These are phyloP conservation scores for Drosophila rubida DNA, from an alignment of 2,888 invertebrate genomes.

Conservation along the genomic window DNA sequence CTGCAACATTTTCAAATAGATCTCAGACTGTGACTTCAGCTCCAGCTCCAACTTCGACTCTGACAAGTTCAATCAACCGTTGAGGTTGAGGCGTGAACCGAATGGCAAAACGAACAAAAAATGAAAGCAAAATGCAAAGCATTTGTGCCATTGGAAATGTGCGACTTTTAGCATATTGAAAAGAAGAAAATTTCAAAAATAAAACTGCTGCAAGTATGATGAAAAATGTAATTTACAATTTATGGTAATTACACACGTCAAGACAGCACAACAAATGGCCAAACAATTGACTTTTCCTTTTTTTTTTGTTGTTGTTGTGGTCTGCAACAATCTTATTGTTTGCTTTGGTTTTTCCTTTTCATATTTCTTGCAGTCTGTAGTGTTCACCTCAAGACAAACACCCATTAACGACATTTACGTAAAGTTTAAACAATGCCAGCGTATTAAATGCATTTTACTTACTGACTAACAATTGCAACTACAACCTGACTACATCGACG, in stretches of 20 bases:
- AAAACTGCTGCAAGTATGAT: constrained; percentile 25
- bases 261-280: constrained; percentile 41
- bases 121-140: constrained; percentile 67
- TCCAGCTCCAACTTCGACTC: constrained; percentile 30
- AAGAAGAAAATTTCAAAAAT: constrained; percentile 23
- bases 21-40: constrained; percentile 16
- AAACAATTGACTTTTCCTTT: constrained; percentile 78
- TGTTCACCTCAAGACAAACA: constrained; percentile 46
- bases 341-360: constrained; percentile 31
- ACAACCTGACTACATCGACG: constrained; percentile 4
- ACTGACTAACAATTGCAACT: constrained; percentile 22
- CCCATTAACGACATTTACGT: constrained; percentile 73
- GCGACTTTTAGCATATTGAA: constrained; percentile 70
- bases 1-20: constrained; percentile 30
- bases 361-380: constrained; percentile 22
- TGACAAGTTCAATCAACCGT: constrained; percentile 76
- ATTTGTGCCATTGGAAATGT: constrained; percentile 72
- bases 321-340: constrained; percentile 64
- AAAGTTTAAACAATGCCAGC: constrained; percentile 66
- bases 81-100: constrained; percentile 75
- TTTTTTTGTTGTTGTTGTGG: background rate
- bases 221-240: constrained; percentile 72
- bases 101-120: constrained; percentile 40
- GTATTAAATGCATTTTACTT: constrained; percentile 58
- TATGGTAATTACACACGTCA: constrained; percentile 77